Percentiles rank a stretch among this genome's conserved stretches.
phyloP scores from a whole-genome alignment of 2,113 vertebrate species.

The Brachypteracias leptosomus region DNA sequence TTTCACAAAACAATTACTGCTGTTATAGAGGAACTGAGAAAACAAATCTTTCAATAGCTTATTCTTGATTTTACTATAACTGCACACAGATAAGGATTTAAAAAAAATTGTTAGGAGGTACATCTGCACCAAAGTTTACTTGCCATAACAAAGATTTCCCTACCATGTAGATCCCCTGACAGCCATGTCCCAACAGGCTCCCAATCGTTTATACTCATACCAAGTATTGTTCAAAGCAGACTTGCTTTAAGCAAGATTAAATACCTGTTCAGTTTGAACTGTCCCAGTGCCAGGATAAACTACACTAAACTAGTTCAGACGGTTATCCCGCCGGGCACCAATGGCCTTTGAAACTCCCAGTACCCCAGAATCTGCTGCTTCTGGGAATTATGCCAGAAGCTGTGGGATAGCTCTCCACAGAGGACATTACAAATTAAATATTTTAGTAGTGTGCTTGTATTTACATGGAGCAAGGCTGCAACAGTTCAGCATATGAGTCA shows the following conservation, averaged over 20 bases:
- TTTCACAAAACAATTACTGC: background rate
- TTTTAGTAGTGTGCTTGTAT: slow-evolving; percentile 48
- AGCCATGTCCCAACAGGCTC: slow-evolving; percentile 60
- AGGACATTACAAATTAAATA: slow-evolving; percentile 58
- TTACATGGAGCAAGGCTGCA: slow-evolving; percentile 32
- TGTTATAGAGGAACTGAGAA: background rate
- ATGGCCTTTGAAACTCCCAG: slow-evolving; percentile 40
- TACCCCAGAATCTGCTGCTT: slow-evolving; percentile 63
- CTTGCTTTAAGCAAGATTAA: slow-evolving; percentile 63
- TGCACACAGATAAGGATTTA: background rate
- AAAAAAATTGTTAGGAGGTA: background rate
- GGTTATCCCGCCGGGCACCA: slow-evolving; percentile 13
- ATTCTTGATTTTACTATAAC: background rate
- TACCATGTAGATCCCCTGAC: slow-evolving; percentile 3
- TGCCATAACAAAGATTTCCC: slow-evolving; percentile 28
- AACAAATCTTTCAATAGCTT: background rate
- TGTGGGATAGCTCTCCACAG: slow-evolving; percentile 46
- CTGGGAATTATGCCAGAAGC: slow-evolving; percentile 55
- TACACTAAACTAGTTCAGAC: slow-evolving; percentile 38
- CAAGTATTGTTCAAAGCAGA: slow-evolving; percentile 58
- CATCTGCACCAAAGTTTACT: background rate
- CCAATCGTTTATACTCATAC: slow-evolving; percentile 6
- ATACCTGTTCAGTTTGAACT: slow-evolving; percentile 62
- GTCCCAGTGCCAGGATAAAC: slow-evolving; percentile 64
- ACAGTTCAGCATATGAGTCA: slow-evolving; percentile 50